phyloP scores from a whole-genome alignment of 2,113 vertebrate species.

The Cathartes aura region DNA sequence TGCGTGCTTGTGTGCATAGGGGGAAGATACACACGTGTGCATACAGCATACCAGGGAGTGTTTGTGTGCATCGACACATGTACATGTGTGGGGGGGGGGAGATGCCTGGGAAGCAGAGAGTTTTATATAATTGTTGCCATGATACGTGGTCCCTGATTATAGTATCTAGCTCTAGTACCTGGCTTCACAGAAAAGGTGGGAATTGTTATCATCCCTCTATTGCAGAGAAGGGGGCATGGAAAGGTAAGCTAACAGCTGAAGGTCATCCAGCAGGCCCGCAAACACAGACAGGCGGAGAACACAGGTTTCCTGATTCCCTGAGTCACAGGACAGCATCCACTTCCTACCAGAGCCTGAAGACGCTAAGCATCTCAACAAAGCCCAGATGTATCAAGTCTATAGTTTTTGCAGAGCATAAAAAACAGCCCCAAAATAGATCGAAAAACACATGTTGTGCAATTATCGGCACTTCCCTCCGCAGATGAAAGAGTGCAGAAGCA shows the following conservation, averaged over 20 bases:
- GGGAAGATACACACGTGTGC: neutral
- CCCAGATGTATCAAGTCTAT: neutral
- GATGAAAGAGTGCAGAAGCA: neutral
- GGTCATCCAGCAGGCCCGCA: neutral
- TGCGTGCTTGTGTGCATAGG: neutral
- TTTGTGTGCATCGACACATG: neutral
- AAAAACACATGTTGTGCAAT: neutral
- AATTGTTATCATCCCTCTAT: neutral
- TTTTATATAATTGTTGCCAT: neutral
- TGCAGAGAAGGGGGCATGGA: neutral
- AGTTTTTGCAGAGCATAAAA: neutral
- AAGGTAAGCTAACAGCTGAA: neutral
- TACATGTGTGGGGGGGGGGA: neutral
- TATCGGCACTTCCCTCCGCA: neutral
- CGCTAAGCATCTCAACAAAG: rapidly evolving
- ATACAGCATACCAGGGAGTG: neutral
- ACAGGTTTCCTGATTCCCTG: neutral
- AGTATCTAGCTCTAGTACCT: neutral
- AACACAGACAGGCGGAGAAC: rapidly evolving
- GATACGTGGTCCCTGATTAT: neutral
- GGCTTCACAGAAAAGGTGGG: neutral
- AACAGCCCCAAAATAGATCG: neutral
- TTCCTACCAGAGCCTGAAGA: neutral
- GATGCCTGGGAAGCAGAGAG: neutral
- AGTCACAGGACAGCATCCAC: neutral